Evolutionary conservation across 2,797 vertebrate species (phyloP).

Genomic region (Rhynchonycteris naso): DNA sequence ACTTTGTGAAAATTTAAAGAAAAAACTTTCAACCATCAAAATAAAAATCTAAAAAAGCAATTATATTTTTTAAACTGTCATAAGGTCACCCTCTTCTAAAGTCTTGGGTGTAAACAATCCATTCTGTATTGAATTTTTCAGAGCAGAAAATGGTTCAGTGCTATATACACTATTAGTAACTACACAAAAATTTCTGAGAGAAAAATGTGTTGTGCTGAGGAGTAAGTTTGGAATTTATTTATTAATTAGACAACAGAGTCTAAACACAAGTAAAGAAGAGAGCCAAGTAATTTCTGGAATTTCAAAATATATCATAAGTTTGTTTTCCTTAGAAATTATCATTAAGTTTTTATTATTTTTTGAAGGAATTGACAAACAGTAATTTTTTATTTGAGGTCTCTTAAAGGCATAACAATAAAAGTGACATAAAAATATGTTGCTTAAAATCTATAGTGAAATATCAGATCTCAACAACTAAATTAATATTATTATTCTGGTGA

Average conservation of each 20-base stretch:
- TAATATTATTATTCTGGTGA: not conserved
- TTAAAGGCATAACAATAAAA: not conserved
- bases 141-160: not conserved
- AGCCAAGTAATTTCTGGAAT: not conserved
- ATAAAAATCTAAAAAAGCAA: conserved; percentile 35
- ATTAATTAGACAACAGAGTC: not conserved
- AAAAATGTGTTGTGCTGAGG: not conserved
- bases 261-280: not conserved
- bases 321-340: not conserved
- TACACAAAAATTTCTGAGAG: not conserved
- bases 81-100: not conserved
- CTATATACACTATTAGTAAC: not conserved
- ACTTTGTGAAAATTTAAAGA: conserved; percentile 50
- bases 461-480: not conserved
- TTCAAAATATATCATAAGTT: not conserved
- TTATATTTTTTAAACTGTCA: conserved; percentile 23
- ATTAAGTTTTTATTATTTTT: not conserved
- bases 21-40: conserved; percentile 50
- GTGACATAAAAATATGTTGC: not conserved
- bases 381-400: not conserved
- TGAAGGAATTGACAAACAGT: not conserved
- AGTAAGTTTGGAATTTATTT: not conserved
- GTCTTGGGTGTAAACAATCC: not conserved
- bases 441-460: not conserved
- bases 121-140: not conserved